Evolutionary conservation across 2,888 invertebrate genomes (phyloP).

Genomic region (Esperia sulphurella): DNA sequence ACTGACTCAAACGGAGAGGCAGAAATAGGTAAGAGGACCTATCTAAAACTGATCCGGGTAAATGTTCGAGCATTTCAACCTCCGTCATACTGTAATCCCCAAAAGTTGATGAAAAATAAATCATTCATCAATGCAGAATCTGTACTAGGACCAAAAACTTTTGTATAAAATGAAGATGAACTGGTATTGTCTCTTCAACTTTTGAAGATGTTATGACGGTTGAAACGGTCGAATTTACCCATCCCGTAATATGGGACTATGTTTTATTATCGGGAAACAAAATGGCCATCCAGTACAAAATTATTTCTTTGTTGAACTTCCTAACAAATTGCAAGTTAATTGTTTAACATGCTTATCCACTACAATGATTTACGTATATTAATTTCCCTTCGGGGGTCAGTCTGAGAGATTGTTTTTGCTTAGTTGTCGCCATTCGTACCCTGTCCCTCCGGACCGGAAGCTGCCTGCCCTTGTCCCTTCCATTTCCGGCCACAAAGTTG

Average conservation of each 20-base stretch:
- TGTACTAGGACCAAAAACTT: too few species aligned
- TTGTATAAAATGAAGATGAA: too few species aligned
- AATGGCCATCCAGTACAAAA: not conserved
- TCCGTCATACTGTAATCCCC: too few species aligned
- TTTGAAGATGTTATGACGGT: too few species aligned
- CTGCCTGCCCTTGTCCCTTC: constrained; percentile 61
- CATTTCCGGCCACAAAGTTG: constrained; percentile 57
- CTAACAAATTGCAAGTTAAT: constrained; percentile 16
- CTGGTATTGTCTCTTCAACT: too few species aligned
- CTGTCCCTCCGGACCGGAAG: constrained; percentile 44
- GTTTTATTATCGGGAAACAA: too few species aligned
- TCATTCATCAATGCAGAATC: too few species aligned
- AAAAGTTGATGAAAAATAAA: too few species aligned
- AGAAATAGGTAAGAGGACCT: too few species aligned
- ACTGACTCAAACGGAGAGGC: too few species aligned
- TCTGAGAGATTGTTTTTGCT: constrained; percentile 38
- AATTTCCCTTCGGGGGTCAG: constrained; percentile 41
- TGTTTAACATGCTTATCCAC: constrained; percentile 29
- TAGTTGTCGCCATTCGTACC: constrained; percentile 38
- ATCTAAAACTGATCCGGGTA: too few species aligned
- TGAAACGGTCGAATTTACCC: constrained; percentile 2
- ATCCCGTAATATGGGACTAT: not conserved
- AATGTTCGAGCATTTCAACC: too few species aligned
- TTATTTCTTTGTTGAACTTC: not conserved
- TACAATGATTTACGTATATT: constrained; percentile 57